Evolutionary conservation across 2,113 vertebrate genomes (phyloP).

Genomic region (Fregata magnificens): DNA sequence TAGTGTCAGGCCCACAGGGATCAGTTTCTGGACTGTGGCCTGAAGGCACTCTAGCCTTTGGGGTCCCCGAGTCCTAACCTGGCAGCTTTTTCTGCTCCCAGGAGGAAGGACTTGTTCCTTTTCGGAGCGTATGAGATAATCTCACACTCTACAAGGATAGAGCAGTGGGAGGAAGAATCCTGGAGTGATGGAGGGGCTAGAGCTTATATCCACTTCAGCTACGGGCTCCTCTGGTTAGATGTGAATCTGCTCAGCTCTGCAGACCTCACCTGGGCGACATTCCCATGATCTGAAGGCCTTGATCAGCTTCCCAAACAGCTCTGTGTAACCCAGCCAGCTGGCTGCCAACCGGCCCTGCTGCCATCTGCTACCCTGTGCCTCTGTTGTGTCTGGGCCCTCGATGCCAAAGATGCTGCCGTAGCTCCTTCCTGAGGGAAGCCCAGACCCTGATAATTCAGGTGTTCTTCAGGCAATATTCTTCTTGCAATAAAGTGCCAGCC

Average conservation of each 20-base stretch:
- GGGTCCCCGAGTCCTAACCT: background rate
- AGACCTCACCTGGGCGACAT: conserved; percentile 8
- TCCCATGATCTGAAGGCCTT: background rate
- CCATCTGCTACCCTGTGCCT: conserved; percentile 8
- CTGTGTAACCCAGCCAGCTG: conserved; percentile 13
- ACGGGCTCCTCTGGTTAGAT: background rate
- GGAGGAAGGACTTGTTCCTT: background rate
- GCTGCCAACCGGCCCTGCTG: conserved; percentile 38
- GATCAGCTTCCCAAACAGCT: conserved; percentile 25
- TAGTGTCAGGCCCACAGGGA: background rate
- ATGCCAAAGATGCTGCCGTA: background rate
- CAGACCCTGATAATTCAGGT: background rate
- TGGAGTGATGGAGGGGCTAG: background rate
- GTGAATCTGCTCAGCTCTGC: background rate
- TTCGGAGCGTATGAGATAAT: background rate
- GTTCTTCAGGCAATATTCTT: background rate
- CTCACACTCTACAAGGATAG: background rate
- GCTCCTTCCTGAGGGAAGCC: conserved; percentile 31
- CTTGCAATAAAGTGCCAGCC: background rate
- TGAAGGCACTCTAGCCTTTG: background rate
- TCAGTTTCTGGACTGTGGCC: background rate
- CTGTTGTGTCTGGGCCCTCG: background rate
- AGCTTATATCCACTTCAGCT: background rate
- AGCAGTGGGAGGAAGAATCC: background rate
- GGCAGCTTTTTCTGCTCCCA: background rate